Base-by-base conservation (phyloP, 1,140 invertebrate genomes). In the Drosophila repleta region DNA sequence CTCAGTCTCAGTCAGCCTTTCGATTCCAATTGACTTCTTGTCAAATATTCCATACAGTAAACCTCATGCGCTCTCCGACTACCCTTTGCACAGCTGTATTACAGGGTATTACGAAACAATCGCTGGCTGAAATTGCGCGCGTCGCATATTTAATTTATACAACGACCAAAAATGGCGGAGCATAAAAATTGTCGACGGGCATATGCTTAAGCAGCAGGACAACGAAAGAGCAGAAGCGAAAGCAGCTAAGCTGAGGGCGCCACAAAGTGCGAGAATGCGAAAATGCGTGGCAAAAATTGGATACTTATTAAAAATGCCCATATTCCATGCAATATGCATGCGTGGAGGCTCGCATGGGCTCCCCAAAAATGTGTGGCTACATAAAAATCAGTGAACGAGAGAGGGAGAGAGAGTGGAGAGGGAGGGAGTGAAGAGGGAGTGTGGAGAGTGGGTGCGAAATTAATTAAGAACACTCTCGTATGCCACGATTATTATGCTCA, bases 221-320 rank as follows among this genome's bases (percentile, higher is more conserved):
- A 10, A 20, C 2, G 6, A 5, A 7, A 46, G 6, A 17, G 4
- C 17, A n/a, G 20, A 18, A 8, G 39, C 18, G 49, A 7, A n/a
- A 17, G 35, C 11, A 43, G 53, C 35, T 37, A 24, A 20, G 51
- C n/a, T n/a, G 62, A 63, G 60, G 65, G 53, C 51, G 62, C 43
- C 41, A 24, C 35, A 18, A 15, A 15, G 41, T 26, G 29, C 41
- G 43, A 51, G 43, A 70, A 45, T 26, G 29, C 41, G 43, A 51
- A 46, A 70, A 64, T 74, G 65, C 71, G 71, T 82, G 58, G 51
- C n/a, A 74, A 63, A 79, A 87, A 87, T 87, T 62, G 60, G 83
- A 70, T 65, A 73, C 75, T 88, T 87, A 87, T 87, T 87, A 88
- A 87, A 87, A 87, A 83, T 88, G 83, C 83, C 83, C 84, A 87